These are phyloP conservation scores for Holothuria glaberrima DNA, from an alignment of 35 echinoderm and acorn worm genomes.

Conservation along the genomic window DNA sequence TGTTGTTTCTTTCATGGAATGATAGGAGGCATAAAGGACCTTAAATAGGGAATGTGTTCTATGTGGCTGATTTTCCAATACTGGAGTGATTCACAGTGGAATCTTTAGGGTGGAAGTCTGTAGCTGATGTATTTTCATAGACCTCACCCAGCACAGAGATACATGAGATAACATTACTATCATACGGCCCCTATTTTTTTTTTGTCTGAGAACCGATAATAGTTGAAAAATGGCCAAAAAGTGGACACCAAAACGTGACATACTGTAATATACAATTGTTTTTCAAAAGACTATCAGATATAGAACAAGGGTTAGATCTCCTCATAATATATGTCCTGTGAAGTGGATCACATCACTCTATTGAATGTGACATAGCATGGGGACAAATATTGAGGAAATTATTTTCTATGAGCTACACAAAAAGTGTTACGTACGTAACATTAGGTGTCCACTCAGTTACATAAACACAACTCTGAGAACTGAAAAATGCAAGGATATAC, in stretches of 20 bases:
- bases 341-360: conserved; percentile 7
- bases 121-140: conserved; percentile 15
- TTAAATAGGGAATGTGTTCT: no score
- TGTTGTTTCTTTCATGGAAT: no score
- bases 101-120: conserved; percentile 12
- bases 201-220: neutral
- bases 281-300: neutral
- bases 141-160: neutral
- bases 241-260: conserved; percentile 7
- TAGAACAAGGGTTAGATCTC: conserved; percentile 5
- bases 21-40: no score
- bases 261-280: conserved; percentile 1
- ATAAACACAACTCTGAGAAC: neutral
- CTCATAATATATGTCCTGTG: neutral
- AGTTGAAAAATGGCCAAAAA: conserved; percentile 23
- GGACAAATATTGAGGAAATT: neutral
- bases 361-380: conserved; percentile 13
- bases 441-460: no score
- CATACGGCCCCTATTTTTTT: neutral
- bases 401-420: neutral
- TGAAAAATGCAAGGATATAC: conserved; percentile 10
- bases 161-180: conserved; percentile 3
- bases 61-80: no score
- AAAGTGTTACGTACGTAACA: no score
- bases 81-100: no score